These are phyloP conservation scores for Orthonychiurus folsomi DNA, from an alignment of 2,888 invertebrate species.

Conservation along the genomic window DNA sequence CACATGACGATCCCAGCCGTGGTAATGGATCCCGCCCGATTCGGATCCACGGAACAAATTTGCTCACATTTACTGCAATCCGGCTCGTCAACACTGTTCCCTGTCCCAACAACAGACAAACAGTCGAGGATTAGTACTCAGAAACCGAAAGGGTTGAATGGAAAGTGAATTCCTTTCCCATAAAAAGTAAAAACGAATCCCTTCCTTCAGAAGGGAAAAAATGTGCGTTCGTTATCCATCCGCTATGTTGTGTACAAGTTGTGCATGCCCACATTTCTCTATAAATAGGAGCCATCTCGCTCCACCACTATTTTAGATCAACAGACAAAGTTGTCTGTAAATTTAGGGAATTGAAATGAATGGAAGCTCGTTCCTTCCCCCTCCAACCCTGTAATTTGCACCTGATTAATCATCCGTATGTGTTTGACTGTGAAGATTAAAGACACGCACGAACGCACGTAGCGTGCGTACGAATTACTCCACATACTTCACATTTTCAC, in stretches of 20 bases:
- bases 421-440: no score
- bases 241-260: no score
- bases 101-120: not conserved
- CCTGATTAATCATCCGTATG: slow-evolving; percentile 36
- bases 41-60: slow-evolving; percentile 35
- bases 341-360: no score
- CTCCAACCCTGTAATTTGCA: slow-evolving; percentile 37
- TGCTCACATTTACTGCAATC: slow-evolving; percentile 39
- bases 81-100: slow-evolving; percentile 20
- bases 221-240: no score
- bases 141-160: no score
- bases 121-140: no score
- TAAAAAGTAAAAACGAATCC: no score
- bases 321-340: not conserved
- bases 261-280: not conserved
- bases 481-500: not conserved
- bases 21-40: no score
- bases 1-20: no score
- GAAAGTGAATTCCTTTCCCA: not conserved
- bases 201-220: no score
- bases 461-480: no score
- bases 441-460: no score
- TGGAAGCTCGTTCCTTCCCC: slow-evolving; percentile 2
- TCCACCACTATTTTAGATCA: not conserved
- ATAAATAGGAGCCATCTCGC: not conserved